phyloP scores from a whole-genome alignment of 2,888 invertebrate species.

The Tachina grossa region DNA sequence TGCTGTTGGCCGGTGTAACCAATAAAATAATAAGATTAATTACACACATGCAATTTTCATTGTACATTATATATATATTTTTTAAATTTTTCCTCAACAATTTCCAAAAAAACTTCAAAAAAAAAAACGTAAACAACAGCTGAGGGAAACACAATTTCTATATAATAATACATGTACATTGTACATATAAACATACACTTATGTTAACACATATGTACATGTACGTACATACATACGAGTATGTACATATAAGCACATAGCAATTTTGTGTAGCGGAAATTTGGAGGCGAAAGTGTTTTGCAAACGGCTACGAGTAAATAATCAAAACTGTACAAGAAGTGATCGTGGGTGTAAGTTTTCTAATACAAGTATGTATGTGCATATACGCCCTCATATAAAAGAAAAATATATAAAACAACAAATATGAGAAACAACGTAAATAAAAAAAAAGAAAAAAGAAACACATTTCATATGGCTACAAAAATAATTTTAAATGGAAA shows the following conservation, averaged over 20 bases:
- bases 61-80: background rate
- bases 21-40: too few relatives aligned
- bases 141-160: slow-evolving; percentile 14
- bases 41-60: background rate
- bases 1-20: too few relatives aligned
- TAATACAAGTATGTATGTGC: background rate
- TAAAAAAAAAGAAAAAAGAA: background rate
- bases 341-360: slow-evolving; percentile 54
- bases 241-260: background rate
- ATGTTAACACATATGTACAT: background rate
- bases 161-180: background rate
- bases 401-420: background rate
- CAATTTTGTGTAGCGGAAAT: slow-evolving; percentile 3
- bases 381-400: background rate
- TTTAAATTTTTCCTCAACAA: background rate
- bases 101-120: slow-evolving; percentile 54
- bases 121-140: slow-evolving; percentile 49
- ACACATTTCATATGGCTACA: slow-evolving; percentile 1
- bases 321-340: slow-evolving; percentile 23
- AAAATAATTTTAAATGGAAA: slow-evolving; percentile 19
- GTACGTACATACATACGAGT: background rate
- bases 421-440: background rate
- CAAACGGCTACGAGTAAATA: slow-evolving; percentile 43
- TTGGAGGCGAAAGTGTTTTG: slow-evolving; percentile 57
- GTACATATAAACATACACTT: background rate